Base-by-base conservation (phyloP, 30 jellyfish, hydroid and myxozoan genomes). In the Morbakka virulenta region DNA sequence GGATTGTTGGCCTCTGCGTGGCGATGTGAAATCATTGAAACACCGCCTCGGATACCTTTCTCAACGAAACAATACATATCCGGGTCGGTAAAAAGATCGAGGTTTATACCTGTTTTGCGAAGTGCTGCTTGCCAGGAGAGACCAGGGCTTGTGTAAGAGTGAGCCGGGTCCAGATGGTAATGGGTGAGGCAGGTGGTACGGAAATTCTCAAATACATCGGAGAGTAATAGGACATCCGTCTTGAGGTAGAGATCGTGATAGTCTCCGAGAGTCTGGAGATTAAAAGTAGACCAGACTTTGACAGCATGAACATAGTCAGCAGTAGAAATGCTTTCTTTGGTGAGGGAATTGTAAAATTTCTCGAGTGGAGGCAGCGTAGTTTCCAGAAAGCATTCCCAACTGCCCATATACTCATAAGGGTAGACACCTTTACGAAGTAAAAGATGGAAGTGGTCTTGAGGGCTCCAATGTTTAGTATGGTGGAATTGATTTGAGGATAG, bases 321-420 rank as follows among this genome's bases (percentile, higher is more conserved):
- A 0, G 69, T 86, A 1, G 72, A 17, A 14, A 81, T 62, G 17
- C 35, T 35, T 32, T 31, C 81, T 24, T 57, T 65, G 25, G 67
- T 33, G 48, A 81, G 41, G 3, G 4, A 29, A 32, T 65, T 69
- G 50, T 2, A 53, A 30, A 81, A 70, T 0, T 12, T 2, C 35
- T 81, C 93, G 28, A 30, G 35, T 49, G 80, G 17, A 28, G 93
- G 93, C 34, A 81, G 80, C n/a, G 28, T 3, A 35, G 79, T 29
- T 81, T 30, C 80, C 27, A 68, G 33, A 36, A 81, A 69, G 33
- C 62, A 53, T 0, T 22, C 31, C 24, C 35, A 50, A 32, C 80
- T 24, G 87, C 77, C 81, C 86, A 85, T 71, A 32, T 32, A 85
- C 13, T 85, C 96, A 35, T 77, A 85, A 0, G 93, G 96, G 69